Evolutionary conservation across 2,888 invertebrate genomes (phyloP).

Genomic region (Himalopsyche tibetana): DNA sequence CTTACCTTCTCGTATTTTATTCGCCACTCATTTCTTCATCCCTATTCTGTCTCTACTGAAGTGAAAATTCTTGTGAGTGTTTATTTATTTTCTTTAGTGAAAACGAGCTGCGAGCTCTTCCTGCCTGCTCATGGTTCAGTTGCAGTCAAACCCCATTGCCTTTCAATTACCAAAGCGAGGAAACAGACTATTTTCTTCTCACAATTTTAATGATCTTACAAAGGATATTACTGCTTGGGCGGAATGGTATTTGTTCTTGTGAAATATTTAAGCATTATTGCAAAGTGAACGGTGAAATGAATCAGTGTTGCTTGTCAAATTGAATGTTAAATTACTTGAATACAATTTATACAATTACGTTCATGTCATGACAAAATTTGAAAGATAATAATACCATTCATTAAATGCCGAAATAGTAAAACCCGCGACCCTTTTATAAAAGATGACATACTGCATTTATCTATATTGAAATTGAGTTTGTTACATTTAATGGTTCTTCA

Average conservation of each 20-base stretch:
- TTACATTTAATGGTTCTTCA: too few relatives aligned
- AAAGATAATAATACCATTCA: too few relatives aligned
- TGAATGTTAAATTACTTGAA: too few relatives aligned
- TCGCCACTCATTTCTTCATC: too few relatives aligned
- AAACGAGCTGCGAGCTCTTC: not conserved
- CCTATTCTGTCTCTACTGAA: not conserved
- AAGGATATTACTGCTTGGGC: not conserved
- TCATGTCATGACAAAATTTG: too few relatives aligned
- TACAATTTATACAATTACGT: too few relatives aligned
- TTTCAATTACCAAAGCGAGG: conserved; percentile 19
- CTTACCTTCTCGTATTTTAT: too few relatives aligned
- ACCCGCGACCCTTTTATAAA: too few relatives aligned
- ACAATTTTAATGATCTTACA: not conserved
- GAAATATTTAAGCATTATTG: not conserved
- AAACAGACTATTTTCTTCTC: conserved; percentile 24
- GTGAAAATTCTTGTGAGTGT: conserved; percentile 1
- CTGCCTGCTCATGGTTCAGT: not conserved
- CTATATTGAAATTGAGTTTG: too few relatives aligned
- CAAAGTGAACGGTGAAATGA: not conserved
- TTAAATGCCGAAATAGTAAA: too few relatives aligned
- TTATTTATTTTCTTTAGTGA: conserved; percentile 3
- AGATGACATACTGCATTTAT: too few relatives aligned
- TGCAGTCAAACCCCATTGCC: conserved; percentile 38
- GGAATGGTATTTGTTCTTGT: not conserved
- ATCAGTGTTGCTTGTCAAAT: not conserved